Evolutionary conservation across 2,113 vertebrate genomes (phyloP), one percentile per base, ranked within the genome.

Genomic region (Microtus pennsylvanicus): DNA sequence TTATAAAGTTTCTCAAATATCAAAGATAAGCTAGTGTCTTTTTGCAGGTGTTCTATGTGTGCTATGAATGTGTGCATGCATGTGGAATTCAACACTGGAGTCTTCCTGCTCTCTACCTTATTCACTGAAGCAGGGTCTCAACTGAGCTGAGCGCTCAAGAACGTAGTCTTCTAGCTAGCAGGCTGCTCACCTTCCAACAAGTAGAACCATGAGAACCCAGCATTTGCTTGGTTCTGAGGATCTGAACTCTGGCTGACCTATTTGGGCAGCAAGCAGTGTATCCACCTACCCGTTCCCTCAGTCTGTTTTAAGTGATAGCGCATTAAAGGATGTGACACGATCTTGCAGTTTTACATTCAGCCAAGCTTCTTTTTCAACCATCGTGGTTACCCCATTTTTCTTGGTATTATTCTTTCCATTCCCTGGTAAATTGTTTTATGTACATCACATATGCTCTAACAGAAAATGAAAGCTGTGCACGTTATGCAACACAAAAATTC

Each of bases 291-390:
- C 19, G 13, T 47, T 28, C 21, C 61, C 45, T 13, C 42, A 22
- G 63, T 16, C 30, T 7, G 13, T 69, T 85, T 47, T 69, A 50
- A 47, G 82, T 11, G 38, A 67, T 9, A 67, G 33, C 3, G 1
- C 16, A 67, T 2, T 30, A 50, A 14, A 21, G 42, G 50, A 50
- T 38, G 12, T 13, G 61, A 86, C 47, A n/a, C 78, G 33, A 82
- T 19, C 81, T 2, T 35, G 33, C 63, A 65, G 5, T 76, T 92
- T 83, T 58, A 91, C 38, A 83, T 35, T 89, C 75, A 52, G 38
- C 69, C 80, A 86, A 75, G 26, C 50, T 38, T 38, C 26, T 78
- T 93, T 91, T 76, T 50, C 63, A 83, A 94, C 90, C 8, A 81
- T 45, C 38, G 33, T 90, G 58, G 28, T 65, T 30, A 61, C 55